Conservation (phyloP, 1,140 invertebrate species). For the Drosophila sp. region DNA sequence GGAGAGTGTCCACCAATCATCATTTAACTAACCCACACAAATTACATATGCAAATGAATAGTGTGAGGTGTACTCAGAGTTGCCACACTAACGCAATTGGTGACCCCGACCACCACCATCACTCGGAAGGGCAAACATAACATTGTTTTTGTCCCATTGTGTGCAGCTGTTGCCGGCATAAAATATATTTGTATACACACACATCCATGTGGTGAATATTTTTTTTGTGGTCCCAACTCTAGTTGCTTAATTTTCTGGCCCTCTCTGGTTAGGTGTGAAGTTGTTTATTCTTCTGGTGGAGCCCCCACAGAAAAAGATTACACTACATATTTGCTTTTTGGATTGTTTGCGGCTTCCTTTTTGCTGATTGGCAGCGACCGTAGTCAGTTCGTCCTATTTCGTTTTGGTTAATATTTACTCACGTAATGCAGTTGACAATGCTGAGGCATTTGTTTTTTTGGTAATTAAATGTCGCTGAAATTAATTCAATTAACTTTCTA, state of each 20-base stretch:
- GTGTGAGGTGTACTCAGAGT: background rate
- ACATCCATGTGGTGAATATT: slow-evolving; percentile 20
- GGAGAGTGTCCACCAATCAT: slow-evolving; percentile 27
- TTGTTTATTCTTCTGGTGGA: slow-evolving; percentile 38
- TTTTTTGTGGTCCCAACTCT: slow-evolving; percentile 18
- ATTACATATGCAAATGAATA: background rate
- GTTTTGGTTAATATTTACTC: slow-evolving; percentile 57
- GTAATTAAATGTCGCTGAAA: slow-evolving; percentile 46
- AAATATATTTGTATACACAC: slow-evolving; percentile 21
- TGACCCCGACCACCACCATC: background rate
- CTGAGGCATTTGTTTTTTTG: slow-evolving; percentile 21
- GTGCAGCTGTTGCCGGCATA: slow-evolving; percentile 39
- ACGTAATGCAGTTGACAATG: slow-evolving; percentile 53
- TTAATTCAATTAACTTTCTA: slow-evolving; percentile 66
- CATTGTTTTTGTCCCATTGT: slow-evolving; percentile 56
- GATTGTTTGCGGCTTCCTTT: slow-evolving; percentile 64
- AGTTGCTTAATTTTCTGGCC: slow-evolving; percentile 47
- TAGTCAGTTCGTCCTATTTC: slow-evolving; percentile 30
- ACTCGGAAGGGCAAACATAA: slow-evolving; percentile 42
- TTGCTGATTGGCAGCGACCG: slow-evolving; percentile 67
- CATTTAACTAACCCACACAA: slow-evolving; percentile 17
- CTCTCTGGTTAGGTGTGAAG: slow-evolving; percentile 50
- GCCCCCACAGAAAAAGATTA: slow-evolving; percentile 8
- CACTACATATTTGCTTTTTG: slow-evolving; percentile 46
- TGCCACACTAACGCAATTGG: background rate